These are phyloP conservation scores for Chromoteleia sp. DNA, from an alignment of 2,888 invertebrate species.

Conservation along the genomic window DNA sequence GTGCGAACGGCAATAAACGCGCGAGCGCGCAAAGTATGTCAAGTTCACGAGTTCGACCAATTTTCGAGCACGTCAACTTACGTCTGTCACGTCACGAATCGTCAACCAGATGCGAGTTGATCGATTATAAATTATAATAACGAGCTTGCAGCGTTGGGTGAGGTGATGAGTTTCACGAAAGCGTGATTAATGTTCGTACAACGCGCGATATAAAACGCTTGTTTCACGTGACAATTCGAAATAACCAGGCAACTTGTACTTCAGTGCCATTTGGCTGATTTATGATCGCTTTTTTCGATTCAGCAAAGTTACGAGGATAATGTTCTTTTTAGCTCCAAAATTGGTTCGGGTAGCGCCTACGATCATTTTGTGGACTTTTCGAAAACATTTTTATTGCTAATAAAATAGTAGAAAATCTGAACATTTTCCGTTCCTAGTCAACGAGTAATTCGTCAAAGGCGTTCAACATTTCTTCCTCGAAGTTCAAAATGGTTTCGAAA, in stretches of 20 bases:
- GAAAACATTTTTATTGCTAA: no score
- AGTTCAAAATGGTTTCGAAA: neutral
- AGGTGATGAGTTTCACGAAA: conserved; percentile 47
- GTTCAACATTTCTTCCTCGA: neutral
- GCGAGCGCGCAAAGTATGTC: conserved; percentile 34
- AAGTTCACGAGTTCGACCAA: conserved; percentile 45
- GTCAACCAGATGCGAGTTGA: conserved; percentile 37
- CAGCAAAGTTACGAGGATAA: neutral
- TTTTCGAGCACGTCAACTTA: conserved; percentile 53
- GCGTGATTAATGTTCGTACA: conserved; percentile 35
- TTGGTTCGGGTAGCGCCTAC: no score
- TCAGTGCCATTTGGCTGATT: conserved; percentile 3
- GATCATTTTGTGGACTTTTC: no score
- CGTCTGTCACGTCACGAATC: conserved; percentile 39
- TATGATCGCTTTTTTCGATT: conserved; percentile 23
- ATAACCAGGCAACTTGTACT: conserved; percentile 29
- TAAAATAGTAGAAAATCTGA: no score
- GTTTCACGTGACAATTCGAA: conserved; percentile 38
- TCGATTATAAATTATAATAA: conserved; percentile 59
- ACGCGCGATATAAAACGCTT: conserved; percentile 16
- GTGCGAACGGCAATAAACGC: conserved; percentile 3
- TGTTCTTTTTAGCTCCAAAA: neutral
- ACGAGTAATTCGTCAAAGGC: no score
- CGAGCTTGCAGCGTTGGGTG: conserved; percentile 33
- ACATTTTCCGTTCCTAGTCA: no score